Conservation (phyloP, 1,140 invertebrate genomes). For the Nasonia vitripennis region DNA sequence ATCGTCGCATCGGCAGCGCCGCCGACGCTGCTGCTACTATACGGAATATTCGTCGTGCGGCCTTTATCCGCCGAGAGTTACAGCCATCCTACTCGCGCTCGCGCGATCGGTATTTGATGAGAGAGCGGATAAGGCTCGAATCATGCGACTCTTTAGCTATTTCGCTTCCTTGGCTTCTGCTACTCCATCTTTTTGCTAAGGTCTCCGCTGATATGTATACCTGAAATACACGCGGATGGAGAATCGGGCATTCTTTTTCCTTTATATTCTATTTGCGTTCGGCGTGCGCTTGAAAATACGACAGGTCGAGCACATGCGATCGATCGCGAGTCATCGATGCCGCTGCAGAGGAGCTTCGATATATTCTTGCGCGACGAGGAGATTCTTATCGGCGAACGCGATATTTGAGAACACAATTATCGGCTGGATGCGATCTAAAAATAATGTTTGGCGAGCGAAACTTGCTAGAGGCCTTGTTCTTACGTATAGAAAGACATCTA, state of each 20-base stretch:
- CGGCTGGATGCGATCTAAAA: not conserved
- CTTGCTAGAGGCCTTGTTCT: too few relatives aligned
- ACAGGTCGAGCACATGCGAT: constrained; percentile 39
- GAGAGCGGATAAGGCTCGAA: constrained; percentile 41
- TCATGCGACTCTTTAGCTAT: constrained; percentile 42
- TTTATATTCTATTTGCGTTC: constrained; percentile 19
- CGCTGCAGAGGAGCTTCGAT: not conserved
- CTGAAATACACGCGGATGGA: not conserved
- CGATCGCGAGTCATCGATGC: not conserved
- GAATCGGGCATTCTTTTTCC: not conserved
- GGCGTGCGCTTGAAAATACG: constrained; percentile 34
- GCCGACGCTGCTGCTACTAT: not conserved
- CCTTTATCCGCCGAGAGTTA: constrained; percentile 40
- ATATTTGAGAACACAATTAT: constrained; percentile 39
- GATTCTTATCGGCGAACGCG: constrained; percentile 14
- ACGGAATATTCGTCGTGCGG: constrained; percentile 44
- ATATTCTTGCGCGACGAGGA: not conserved
- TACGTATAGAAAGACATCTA: too few relatives aligned
- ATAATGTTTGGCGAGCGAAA: too few relatives aligned
- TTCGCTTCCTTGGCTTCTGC: not conserved
- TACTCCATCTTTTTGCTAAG: not conserved
- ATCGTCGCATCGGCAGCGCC: constrained; percentile 31
- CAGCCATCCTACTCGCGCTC: constrained; percentile 19
- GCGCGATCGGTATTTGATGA: constrained; percentile 52
- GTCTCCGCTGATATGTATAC: not conserved